These are phyloP conservation scores for Nysson spinosus DNA, from an alignment of 2,888 invertebrate genomes.

Conservation along the genomic window DNA sequence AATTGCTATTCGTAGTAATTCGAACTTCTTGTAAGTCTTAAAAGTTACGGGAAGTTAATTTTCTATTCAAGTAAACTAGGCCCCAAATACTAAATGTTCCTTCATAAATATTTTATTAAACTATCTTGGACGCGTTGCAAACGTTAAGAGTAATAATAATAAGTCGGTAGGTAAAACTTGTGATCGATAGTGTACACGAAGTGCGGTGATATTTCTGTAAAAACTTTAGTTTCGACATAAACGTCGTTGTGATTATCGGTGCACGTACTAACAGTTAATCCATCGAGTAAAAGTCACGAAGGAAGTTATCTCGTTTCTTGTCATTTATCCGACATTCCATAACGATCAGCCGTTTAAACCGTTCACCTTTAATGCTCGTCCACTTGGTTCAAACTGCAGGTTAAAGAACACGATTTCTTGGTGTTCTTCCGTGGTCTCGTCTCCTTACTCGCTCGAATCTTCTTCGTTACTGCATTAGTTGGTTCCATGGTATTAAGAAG, in stretches of 20 bases:
- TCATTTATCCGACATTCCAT: slow-evolving; percentile 25
- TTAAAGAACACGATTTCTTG: slow-evolving; percentile 10
- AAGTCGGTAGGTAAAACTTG: no score
- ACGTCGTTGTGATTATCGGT: slow-evolving; percentile 36
- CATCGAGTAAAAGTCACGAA: slow-evolving; percentile 14
- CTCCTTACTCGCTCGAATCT: not conserved
- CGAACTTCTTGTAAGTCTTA: no score
- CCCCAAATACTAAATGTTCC: no score
- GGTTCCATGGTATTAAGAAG: not conserved
- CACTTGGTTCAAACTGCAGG: not conserved
- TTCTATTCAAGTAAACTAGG: no score
- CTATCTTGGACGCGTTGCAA: no score
- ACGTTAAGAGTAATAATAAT: no score
- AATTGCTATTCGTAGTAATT: no score
- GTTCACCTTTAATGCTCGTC: slow-evolving; percentile 27
- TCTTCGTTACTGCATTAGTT: not conserved
- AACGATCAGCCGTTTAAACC: slow-evolving; percentile 21
- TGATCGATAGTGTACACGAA: no score
- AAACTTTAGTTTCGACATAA: slow-evolving; percentile 29
- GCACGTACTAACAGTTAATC: slow-evolving; percentile 23
- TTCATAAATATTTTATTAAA: no score
- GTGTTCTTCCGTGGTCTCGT: not conserved
- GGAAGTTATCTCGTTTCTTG: slow-evolving; percentile 14
- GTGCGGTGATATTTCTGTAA: slow-evolving; percentile 19
- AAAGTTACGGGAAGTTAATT: no score